phyloP scores from a whole-genome alignment of 2,888 invertebrate genomes.

The Carabus problematicus region DNA sequence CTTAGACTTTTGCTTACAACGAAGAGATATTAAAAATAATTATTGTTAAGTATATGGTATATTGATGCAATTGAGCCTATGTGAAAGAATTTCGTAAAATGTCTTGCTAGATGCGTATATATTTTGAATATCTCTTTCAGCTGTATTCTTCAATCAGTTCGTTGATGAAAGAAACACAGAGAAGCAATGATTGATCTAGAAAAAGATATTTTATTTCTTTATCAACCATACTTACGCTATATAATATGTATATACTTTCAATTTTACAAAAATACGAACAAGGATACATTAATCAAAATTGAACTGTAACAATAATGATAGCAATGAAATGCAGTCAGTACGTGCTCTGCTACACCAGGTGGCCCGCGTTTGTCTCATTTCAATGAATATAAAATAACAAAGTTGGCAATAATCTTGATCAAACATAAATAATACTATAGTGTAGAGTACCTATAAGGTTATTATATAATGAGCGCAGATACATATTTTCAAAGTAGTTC shows the following conservation, averaged over 20 bases:
- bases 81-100: not conserved
- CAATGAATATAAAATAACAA: constrained; percentile 18
- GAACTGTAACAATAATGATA: not conserved
- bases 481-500: constrained; percentile 41
- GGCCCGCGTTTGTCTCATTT: constrained; percentile 8
- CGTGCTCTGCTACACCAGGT: not conserved
- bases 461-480: constrained; percentile 33
- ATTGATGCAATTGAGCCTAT: not conserved
- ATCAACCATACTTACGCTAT: not conserved
- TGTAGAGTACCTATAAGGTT: constrained; percentile 8
- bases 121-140: constrained; percentile 8
- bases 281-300: no score
- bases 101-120: not conserved
- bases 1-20: constrained; percentile 24
- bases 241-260: no score
- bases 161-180: constrained; percentile 6
- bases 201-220: not conserved
- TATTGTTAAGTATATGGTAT: not conserved
- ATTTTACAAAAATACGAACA: not conserved
- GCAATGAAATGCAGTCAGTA: not conserved
- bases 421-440: constrained; percentile 33
- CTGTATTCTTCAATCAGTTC: constrained; percentile 12
- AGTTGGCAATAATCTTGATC: constrained; percentile 42
- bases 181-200: not conserved
- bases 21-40: constrained; percentile 19